phyloP scores from a whole-genome alignment of 2,888 invertebrate genomes.

The Lithophane socia region DNA sequence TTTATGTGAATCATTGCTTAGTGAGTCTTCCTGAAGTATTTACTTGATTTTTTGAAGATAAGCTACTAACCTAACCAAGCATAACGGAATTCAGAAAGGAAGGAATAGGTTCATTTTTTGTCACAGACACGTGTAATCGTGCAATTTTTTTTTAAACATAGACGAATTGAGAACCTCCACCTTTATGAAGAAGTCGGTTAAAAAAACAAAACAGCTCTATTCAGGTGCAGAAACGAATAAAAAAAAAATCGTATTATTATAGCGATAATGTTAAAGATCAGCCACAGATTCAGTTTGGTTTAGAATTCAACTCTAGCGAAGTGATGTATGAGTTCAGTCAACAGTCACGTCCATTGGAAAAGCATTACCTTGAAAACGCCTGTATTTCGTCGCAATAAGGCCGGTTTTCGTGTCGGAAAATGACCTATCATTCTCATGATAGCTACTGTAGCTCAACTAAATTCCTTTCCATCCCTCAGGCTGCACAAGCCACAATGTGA shows the following conservation, averaged over 20 bases:
- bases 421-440: not conserved
- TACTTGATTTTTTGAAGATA: not conserved
- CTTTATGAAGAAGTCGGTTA: too few species aligned
- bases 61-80: not conserved
- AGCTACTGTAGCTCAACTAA: not conserved
- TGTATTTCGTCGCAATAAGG: not conserved
- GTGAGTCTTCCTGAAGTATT: not conserved
- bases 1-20: not conserved
- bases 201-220: not conserved
- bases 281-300: not conserved
- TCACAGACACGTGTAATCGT: not conserved
- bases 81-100: not conserved
- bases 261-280: not conserved
- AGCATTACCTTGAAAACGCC: not conserved
- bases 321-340: not conserved
- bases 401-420: not conserved
- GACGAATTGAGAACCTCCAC: too few species aligned
- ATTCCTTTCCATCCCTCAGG: conserved; percentile 70
- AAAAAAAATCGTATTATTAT: too few species aligned
- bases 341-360: not conserved
- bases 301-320: not conserved
- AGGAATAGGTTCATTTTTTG: not conserved
- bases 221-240: not conserved
- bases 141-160: too few species aligned
- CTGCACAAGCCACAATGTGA: conserved; percentile 95